phyloP scores from a whole-genome alignment of 2,888 invertebrate species.

The Calliopum simillimum region DNA sequence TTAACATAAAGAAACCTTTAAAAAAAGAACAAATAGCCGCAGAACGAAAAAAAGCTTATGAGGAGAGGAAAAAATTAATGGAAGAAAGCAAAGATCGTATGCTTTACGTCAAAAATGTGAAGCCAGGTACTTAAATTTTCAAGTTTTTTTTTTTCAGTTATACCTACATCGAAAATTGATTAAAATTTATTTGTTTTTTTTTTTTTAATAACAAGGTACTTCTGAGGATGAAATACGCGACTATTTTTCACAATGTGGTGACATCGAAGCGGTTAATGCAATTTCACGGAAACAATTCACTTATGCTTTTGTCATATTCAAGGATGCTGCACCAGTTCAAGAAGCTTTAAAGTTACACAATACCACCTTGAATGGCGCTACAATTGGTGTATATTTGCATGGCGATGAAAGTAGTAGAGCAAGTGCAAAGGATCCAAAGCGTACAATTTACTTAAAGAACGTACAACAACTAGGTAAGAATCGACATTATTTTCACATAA shows the following conservation, averaged over 20 bases:
- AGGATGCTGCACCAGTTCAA: conserved; percentile 15
- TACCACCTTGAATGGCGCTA: conserved; percentile 47
- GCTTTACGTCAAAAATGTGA: conserved; percentile 44
- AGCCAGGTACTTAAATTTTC: conserved; percentile 21
- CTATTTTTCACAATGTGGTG: conserved; percentile 53
- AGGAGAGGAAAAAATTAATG: conserved; percentile 20
- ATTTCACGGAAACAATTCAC: background rate
- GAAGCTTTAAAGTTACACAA: conserved; percentile 51
- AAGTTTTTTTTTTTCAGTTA: background rate
- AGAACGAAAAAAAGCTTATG: background rate
- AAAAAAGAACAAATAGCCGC: conserved; percentile 7
- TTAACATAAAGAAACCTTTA: conserved; percentile 3
- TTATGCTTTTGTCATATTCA: conserved; percentile 50
- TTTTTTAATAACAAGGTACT: conserved; percentile 21
- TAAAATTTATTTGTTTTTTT: background rate
- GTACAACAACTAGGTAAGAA: conserved; percentile 40
- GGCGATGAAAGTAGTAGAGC: background rate
- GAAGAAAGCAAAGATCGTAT: conserved; percentile 43
- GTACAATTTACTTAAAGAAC: conserved; percentile 51
- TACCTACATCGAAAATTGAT: background rate
- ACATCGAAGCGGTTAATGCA: conserved; percentile 42
- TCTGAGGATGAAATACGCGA: conserved; percentile 45
- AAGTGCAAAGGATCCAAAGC: conserved; percentile 39
- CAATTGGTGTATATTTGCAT: conserved; percentile 49
- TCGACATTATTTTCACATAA: no score